Evolutionary conservation across 2,888 invertebrate genomes (phyloP).

Genomic region (Willowsia nigromaculata): DNA sequence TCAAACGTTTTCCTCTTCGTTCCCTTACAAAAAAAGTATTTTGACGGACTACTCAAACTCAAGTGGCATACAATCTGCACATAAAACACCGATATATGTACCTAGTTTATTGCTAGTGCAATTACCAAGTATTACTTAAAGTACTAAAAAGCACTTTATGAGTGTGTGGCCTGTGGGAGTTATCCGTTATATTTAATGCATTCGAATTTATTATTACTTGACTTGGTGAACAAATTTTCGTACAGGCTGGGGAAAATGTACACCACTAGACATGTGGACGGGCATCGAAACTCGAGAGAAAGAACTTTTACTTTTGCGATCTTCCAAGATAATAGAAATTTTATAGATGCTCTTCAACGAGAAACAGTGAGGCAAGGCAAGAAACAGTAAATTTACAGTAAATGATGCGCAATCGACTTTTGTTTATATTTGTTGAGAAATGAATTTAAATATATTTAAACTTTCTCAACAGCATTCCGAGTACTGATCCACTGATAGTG

Average conservation of each 20-base stretch:
- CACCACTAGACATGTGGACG: not conserved
- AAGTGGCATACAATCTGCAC: not conserved
- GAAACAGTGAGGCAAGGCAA: not conserved
- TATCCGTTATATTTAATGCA: constrained; percentile 21
- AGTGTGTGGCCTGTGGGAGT: not conserved
- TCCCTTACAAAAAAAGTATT: not conserved
- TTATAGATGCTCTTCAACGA: constrained; percentile 21
- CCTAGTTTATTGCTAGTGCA: not conserved
- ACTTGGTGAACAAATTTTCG: not conserved
- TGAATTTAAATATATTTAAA: too few species aligned
- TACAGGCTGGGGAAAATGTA: not conserved
- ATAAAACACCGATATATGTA: not conserved
- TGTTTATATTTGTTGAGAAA: too few species aligned
- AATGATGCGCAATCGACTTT: too few species aligned
- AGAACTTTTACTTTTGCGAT: constrained; percentile 38
- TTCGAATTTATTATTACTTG: constrained; percentile 2
- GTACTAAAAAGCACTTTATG: not conserved
- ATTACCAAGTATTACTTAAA: not conserved
- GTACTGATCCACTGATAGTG: too few species aligned
- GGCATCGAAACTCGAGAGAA: constrained; percentile 1
- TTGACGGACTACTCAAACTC: not conserved
- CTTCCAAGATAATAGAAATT: constrained; percentile 53
- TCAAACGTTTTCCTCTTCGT: constrained; percentile 9
- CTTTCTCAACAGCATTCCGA: too few species aligned
- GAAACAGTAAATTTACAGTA: constrained; percentile 20